phyloP scores from a whole-genome alignment of 2,797 vertebrate species.

The Lacerta agilis region DNA sequence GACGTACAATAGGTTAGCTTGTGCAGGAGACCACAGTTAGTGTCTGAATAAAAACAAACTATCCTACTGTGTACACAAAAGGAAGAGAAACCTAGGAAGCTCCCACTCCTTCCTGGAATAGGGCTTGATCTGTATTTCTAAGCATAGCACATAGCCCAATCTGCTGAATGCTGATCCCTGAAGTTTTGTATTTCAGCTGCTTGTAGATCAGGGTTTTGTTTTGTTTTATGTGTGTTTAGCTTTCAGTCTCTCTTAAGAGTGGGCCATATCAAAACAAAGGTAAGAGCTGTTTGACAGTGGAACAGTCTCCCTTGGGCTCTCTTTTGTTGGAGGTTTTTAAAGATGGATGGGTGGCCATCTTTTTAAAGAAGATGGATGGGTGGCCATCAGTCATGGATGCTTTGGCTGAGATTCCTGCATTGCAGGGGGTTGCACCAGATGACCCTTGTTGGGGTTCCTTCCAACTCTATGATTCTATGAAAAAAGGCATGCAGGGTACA shows the following conservation, averaged over 20 bases:
- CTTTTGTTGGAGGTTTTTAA: too few species aligned
- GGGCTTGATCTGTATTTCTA: background rate
- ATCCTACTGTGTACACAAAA: background rate
- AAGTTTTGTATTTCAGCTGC: background rate
- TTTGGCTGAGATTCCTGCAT: too few species aligned
- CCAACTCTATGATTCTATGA: too few species aligned
- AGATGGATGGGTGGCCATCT: too few species aligned
- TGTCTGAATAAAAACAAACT: background rate
- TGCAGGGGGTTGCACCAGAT: too few species aligned
- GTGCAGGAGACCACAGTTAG: background rate
- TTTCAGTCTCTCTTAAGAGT: background rate
- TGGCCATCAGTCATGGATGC: too few species aligned
- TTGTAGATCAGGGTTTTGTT: background rate
- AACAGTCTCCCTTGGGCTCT: too few species aligned
- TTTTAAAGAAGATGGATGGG: too few species aligned
- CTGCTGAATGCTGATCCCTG: conserved; percentile 26
- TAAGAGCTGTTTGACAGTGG: too few species aligned
- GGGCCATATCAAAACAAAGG: background rate
- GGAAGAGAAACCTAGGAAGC: background rate
- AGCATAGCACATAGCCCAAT: background rate
- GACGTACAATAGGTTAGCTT: background rate
- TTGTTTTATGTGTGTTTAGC: background rate
- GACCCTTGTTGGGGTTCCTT: too few species aligned
- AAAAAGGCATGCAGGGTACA: background rate
- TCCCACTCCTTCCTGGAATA: background rate